phyloP scores from a whole-genome alignment of 2,113 vertebrate species.

The Amphiprion percula region DNA sequence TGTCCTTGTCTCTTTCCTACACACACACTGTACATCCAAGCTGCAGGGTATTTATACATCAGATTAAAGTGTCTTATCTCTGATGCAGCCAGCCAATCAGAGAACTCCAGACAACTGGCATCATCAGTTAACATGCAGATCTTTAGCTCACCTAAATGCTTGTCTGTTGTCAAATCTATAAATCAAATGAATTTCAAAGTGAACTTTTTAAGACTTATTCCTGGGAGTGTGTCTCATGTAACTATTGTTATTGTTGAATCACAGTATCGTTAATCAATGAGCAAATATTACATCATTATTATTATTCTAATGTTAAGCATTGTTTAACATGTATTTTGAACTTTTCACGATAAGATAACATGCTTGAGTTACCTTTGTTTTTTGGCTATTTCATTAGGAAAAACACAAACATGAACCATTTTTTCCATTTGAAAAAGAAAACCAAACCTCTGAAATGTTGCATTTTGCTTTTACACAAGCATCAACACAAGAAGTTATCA shows the following conservation, averaged over 20 bases:
- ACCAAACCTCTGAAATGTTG: too few species aligned
- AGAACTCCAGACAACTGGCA: constrained; percentile 10
- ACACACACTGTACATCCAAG: constrained; percentile 19
- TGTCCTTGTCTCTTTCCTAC: neutral
- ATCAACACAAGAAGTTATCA: too few species aligned
- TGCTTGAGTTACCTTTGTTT: too few species aligned
- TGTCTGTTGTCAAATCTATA: neutral
- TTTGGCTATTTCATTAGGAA: too few species aligned
- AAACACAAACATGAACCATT: too few species aligned
- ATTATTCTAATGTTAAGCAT: too few species aligned
- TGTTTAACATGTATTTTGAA: too few species aligned
- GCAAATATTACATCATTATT: too few species aligned
- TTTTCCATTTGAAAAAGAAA: too few species aligned
- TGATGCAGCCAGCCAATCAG: constrained; percentile 49
- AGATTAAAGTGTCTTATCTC: constrained; percentile 71
- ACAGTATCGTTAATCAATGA: neutral
- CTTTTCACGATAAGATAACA: too few species aligned
- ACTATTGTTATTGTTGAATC: neutral
- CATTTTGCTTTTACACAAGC: too few species aligned
- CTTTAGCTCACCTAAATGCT: constrained; percentile 1
- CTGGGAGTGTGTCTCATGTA: neutral
- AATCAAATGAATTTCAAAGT: neutral
- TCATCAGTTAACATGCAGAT: constrained; percentile 42
- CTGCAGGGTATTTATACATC: constrained; percentile 58
- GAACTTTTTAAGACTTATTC: too few species aligned